phyloP scores from a whole-genome alignment of 2,797 vertebrate genomes.

The Rhabdomys pumilio region DNA sequence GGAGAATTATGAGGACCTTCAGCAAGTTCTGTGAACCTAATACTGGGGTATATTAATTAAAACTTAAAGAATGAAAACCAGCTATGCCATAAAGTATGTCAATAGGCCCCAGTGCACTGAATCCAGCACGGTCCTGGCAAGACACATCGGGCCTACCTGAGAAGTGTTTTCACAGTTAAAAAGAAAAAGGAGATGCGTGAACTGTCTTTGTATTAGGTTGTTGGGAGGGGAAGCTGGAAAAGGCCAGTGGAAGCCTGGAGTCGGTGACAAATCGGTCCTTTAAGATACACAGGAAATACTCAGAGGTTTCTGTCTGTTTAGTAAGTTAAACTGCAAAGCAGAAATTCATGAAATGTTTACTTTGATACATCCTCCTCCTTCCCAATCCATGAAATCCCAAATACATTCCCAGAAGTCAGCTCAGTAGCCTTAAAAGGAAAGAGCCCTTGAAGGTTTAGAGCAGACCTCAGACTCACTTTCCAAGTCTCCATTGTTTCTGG shows the following conservation, averaged over 20 bases:
- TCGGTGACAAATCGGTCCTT: slow-evolving; percentile 68
- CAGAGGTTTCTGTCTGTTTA: slow-evolving; percentile 73
- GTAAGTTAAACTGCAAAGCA: slow-evolving; percentile 76
- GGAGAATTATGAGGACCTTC: slow-evolving; percentile 3
- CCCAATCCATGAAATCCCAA: slow-evolving; percentile 34
- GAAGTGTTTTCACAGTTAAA: slow-evolving; percentile 30
- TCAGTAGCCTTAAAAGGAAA: slow-evolving; percentile 46
- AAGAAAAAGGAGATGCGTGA: neutral
- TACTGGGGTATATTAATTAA: slow-evolving; percentile 57
- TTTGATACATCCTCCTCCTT: slow-evolving; percentile 75
- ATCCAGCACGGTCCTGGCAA: neutral
- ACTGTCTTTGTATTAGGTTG: too few relatives aligned
- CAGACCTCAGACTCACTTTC: slow-evolving; percentile 52
- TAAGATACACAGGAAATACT: slow-evolving; percentile 81
- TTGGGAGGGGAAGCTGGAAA: neutral
- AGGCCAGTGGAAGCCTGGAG: neutral
- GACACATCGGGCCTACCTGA: neutral
- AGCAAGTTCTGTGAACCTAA: slow-evolving; percentile 50
- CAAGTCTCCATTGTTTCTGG: slow-evolving; percentile 35
- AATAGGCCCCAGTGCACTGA: slow-evolving; percentile 28
- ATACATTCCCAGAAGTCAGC: slow-evolving; percentile 71
- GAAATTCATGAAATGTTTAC: slow-evolving; percentile 80
- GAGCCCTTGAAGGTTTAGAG: neutral
- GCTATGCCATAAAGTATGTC: slow-evolving; percentile 21
- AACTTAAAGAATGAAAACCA: slow-evolving; percentile 68